phyloP scores from a whole-genome alignment of 2,888 invertebrate species.

The Panorpa germanica region DNA sequence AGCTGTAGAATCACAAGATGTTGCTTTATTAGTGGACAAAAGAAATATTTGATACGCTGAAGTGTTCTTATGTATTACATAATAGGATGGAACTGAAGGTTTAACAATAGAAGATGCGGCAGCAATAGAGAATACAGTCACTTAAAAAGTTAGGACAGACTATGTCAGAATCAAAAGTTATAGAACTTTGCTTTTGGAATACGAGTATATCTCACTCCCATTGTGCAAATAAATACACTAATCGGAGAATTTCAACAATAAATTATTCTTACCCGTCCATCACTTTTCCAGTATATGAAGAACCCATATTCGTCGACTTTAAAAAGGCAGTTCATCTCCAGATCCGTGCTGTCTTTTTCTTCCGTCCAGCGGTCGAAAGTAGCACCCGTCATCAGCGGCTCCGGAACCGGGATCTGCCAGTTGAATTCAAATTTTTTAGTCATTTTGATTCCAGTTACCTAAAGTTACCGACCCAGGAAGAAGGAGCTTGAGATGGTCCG shows the following conservation, averaged over 20 bases:
- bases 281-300: constrained; percentile 97
- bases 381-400: constrained; percentile 58
- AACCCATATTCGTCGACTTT: constrained; percentile 95
- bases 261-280: constrained; percentile 60
- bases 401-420: constrained; percentile 92
- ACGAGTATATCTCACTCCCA: neutral
- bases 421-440: constrained; percentile 98
- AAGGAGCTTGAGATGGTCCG: no score
- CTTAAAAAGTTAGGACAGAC: no score
- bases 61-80: no score
- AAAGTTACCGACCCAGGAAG: no score
- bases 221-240: neutral
- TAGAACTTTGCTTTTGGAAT: neutral
- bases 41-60: no score
- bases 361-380: constrained; percentile 96
- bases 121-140: no score
- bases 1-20: no score
- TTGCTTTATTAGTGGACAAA: no score
- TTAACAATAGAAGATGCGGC: no score
- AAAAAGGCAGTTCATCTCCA: constrained; percentile 74
- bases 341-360: constrained; percentile 82
- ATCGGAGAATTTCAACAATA: neutral
- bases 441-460: no score
- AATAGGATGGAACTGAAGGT: no score
- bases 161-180: neutral